These are phyloP conservation scores for Anguilla megastoma DNA, from an alignment of 2,797 vertebrate genomes.

Conservation along the genomic window DNA sequence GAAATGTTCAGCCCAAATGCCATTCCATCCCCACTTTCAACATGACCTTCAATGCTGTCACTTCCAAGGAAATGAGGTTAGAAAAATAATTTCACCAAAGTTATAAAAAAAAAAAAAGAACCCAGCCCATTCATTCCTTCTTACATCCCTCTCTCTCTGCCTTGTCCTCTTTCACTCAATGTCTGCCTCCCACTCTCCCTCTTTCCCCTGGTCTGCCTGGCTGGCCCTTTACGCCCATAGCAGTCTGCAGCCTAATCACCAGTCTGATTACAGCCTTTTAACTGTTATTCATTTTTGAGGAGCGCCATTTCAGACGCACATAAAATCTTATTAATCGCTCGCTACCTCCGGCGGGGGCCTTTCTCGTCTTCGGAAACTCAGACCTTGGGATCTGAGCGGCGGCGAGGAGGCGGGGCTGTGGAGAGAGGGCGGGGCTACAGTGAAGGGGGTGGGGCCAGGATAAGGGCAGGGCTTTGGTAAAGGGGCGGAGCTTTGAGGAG, in stretches of 20 bases:
- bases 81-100: constrained; percentile 62
- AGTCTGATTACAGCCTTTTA: constrained; percentile 69
- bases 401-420: not conserved
- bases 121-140: not conserved
- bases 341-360: constrained; percentile 56
- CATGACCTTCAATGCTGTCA: constrained; percentile 59
- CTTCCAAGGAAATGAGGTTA: not conserved
- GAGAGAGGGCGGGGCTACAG: not conserved
- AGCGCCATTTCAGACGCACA: constrained; percentile 63
- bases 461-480: no score
- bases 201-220: not conserved
- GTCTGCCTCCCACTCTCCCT: constrained; percentile 41
- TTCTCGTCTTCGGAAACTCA: constrained; percentile 31
- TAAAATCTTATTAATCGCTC: constrained; percentile 70
- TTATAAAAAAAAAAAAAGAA: constrained; percentile 58
- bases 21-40: constrained; percentile 60
- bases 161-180: constrained; percentile 54
- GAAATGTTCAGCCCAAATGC: constrained; percentile 78
- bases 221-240: not conserved
- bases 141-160: constrained; percentile 57
- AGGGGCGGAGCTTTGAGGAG: not conserved
- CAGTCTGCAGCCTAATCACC: constrained; percentile 48
- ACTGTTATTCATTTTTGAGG: constrained; percentile 72
- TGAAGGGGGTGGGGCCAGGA: not conserved
- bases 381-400: not conserved